A percentile compares a stretch with the other conserved stretches of the same genome.
Conservation (phyloP, 2,113 vertebrate species). For the Tympanuchus pallidicinctus region DNA sequence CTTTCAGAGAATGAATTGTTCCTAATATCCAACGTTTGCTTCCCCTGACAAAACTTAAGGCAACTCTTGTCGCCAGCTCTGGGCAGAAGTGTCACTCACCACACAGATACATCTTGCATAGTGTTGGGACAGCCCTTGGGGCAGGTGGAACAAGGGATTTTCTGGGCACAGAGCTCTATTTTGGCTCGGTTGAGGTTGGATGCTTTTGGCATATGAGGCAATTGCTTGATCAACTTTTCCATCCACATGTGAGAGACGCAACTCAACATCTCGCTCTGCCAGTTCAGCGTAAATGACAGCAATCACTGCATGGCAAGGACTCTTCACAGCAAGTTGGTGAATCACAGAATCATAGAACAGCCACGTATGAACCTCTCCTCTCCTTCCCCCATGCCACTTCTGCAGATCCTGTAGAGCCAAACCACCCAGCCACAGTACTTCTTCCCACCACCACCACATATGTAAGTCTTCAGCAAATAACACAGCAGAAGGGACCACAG, state of each 20-base stretch:
- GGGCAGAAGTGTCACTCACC: rapidly evolving
- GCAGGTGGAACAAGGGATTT: rapidly evolving
- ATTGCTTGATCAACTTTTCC: not conserved
- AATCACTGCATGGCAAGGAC: not conserved
- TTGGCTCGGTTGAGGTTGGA: not conserved
- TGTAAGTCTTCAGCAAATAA: not conserved
- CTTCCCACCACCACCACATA: not conserved
- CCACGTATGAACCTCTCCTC: not conserved
- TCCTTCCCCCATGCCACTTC: not conserved
- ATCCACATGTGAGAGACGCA: not conserved
- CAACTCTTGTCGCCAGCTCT: not conserved
- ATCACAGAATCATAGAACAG: no score
- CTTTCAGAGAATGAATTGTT: no score
- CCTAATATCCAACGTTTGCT: no score
- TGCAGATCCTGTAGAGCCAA: not conserved
- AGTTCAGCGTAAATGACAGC: not conserved
- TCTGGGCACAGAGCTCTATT: not conserved
- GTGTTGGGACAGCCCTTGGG: not conserved
- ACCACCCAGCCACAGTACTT: not conserved
- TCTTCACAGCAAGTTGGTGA: not conserved
- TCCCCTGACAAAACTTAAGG: no score
- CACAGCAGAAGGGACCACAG: not conserved
- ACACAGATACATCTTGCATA: rapidly evolving
- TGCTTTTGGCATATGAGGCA: not conserved
- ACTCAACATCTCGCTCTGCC: not conserved